phyloP scores from a whole-genome alignment of 2,888 invertebrate genomes.

The Drosophila yooni region DNA sequence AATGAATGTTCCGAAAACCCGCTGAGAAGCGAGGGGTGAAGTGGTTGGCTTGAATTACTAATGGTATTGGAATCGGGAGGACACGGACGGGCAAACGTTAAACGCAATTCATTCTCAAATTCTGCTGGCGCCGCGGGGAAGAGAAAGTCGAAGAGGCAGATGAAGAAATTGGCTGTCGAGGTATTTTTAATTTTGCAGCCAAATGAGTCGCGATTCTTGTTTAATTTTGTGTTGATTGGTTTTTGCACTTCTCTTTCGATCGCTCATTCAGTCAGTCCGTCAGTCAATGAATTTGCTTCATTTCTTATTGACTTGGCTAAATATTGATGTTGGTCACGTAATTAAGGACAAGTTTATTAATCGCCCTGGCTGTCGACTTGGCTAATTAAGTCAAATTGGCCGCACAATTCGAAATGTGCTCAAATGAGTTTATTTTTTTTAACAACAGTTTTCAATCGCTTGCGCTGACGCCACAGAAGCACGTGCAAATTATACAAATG shows the following conservation, averaged over 20 bases:
- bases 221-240: constrained; percentile 73
- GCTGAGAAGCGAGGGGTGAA: background rate
- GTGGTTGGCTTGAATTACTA: constrained; percentile 38
- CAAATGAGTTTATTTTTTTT: constrained; percentile 32
- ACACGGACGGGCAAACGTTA: constrained; percentile 48
- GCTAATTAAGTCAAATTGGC: constrained; percentile 73
- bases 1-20: constrained; percentile 1
- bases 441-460: constrained; percentile 2
- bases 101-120: constrained; percentile 72
- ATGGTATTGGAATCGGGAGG: constrained; percentile 49
- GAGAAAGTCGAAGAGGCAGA: constrained; percentile 1
- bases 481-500: constrained; percentile 53
- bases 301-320: constrained; percentile 34
- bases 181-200: constrained; percentile 73
- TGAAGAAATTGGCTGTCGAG: constrained; percentile 47
- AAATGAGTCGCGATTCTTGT: constrained; percentile 65
- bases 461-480: constrained; percentile 21
- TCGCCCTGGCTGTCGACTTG: constrained; percentile 43
- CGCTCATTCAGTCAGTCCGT: constrained; percentile 10
- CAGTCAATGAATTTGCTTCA: constrained; percentile 28
- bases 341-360: constrained; percentile 74
- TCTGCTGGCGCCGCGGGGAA: background rate
- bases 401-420: constrained; percentile 55
- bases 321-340: constrained; percentile 65
- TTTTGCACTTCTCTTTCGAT: constrained; percentile 37